Base-by-base conservation (phyloP, 2,888 invertebrate species). In the Autographa pulchrina region DNA sequence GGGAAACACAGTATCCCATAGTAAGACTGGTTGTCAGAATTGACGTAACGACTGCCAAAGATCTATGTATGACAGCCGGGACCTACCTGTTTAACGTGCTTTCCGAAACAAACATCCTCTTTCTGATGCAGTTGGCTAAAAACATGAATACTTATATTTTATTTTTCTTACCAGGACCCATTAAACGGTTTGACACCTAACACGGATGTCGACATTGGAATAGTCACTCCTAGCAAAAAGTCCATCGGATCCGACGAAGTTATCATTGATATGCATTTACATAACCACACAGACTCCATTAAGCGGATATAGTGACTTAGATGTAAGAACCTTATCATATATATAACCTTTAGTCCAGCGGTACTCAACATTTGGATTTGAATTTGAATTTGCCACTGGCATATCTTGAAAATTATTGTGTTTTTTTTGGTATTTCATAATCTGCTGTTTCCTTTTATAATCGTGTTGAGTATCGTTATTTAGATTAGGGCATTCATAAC, bases 211-310 rank as follows among this genome's bases (percentile, higher is more conserved):
- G 94, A 94, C 71, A 86, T 91, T 31, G 92, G 92, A 13, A 85
- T 90, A 2, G 85, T 89, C 48, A 92, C 92, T 1, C 92, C 93
- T 0, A 96, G 95, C 71, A 94, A 94, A 79, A 96, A 96, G 85
- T 96, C 96, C 16, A 87, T 96, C 62, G 84, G 86, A 0, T 96
- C 96, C 14, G 96, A 96, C 82, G 96, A 96, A 70, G 96, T 96
- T 69, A 96, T 96, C 72, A 96, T 97, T 70, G 97, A 97, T 78
- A 96, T 97, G 96, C 96, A 94, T 93, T 92, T 94, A 91, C 86
- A 91, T 72, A 91, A 90, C 71, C 82, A 88, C 60, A 83, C 86
- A 69, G 78, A 85, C 9, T 76, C 88, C 65, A 81, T 86, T 41
- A 87, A 89, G 69, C 85, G 90, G 82, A 90, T 92, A 85, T 92